Evolutionary conservation across 2,888 invertebrate species (phyloP).

Genomic region (Latheticus oryzae): DNA sequence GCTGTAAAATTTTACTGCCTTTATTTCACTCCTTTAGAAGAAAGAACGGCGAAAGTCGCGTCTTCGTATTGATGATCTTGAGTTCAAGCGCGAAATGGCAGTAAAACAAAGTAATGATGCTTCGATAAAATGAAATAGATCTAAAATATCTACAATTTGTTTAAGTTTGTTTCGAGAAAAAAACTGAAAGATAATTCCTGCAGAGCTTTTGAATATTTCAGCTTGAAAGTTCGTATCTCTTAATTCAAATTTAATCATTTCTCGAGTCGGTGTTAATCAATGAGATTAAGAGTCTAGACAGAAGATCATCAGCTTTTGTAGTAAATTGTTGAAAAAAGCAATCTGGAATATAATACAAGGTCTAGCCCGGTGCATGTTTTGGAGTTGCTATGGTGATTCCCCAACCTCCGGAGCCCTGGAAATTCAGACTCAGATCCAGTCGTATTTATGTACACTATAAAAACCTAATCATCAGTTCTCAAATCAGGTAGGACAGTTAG

Average conservation of each 20-base stretch:
- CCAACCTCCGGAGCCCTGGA: slow-evolving; percentile 54
- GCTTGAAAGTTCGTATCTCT: no score
- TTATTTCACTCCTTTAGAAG: slow-evolving; percentile 43
- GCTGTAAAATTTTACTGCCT: slow-evolving; percentile 46
- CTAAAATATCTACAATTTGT: slow-evolving; percentile 24
- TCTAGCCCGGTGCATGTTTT: slow-evolving; percentile 43
- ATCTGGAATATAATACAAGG: no score
- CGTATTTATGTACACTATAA: slow-evolving; percentile 42
- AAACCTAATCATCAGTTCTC: slow-evolving; percentile 41
- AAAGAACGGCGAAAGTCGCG: slow-evolving; percentile 17
- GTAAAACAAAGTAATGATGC: slow-evolving; percentile 26
- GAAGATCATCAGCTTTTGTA: no score
- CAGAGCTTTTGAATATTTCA: no score
- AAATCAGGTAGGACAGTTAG: slow-evolving; percentile 39
- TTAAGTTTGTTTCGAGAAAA: slow-evolving; percentile 22
- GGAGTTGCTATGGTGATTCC: slow-evolving; percentile 54
- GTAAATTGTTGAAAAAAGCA: no score
- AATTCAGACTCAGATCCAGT: slow-evolving; percentile 50
- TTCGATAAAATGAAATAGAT: slow-evolving; percentile 33
- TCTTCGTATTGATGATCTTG: slow-evolving; percentile 24
- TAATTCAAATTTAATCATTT: slow-evolving; percentile 28
- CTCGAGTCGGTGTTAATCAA: slow-evolving; percentile 23
- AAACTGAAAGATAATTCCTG: no score
- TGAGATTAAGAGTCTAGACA: slow-evolving; percentile 35
- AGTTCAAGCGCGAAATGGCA: slow-evolving; percentile 18